Evolutionary conservation across 92 coral and sea anemone genomes (phyloP).

Genomic region (Heteractis magnifica): DNA sequence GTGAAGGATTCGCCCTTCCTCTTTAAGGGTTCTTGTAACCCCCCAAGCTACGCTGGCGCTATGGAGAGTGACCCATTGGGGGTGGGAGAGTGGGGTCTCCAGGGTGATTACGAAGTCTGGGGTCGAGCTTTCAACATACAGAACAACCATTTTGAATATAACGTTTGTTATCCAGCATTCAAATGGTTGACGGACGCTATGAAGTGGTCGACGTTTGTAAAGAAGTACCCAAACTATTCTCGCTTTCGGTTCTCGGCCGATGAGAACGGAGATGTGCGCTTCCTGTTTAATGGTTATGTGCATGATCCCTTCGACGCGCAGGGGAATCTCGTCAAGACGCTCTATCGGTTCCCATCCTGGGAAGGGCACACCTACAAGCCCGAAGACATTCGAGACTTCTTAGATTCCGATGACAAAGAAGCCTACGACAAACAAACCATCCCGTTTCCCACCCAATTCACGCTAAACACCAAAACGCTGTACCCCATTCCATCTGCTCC

Average conservation of each 20-base stretch:
- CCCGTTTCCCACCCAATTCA: no score
- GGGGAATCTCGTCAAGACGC: not conserved
- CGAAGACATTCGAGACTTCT: not conserved
- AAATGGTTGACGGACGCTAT: not conserved
- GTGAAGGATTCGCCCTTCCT: no score
- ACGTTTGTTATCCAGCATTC: no score
- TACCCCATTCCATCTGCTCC: no score
- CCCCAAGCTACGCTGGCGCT: no score
- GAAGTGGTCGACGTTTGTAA: not conserved
- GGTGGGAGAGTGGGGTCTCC: no score
- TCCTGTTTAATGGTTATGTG: not conserved
- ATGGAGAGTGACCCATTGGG: no score
- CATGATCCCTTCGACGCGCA: not conserved
- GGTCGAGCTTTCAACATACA: no score
- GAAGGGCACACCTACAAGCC: not conserved
- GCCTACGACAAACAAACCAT: not conserved
- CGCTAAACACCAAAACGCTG: no score
- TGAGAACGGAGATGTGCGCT: constrained; percentile 5
- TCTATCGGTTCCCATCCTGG: constrained; percentile 2
- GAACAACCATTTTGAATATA: no score
- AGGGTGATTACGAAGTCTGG: no score
- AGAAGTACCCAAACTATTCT: not conserved
- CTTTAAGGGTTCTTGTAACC: no score
- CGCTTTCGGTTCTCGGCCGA: constrained; percentile 6
- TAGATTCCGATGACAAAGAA: not conserved